Evolutionary conservation across 2,797 vertebrate species (phyloP).

Genomic region (Pangasius djambal): DNA sequence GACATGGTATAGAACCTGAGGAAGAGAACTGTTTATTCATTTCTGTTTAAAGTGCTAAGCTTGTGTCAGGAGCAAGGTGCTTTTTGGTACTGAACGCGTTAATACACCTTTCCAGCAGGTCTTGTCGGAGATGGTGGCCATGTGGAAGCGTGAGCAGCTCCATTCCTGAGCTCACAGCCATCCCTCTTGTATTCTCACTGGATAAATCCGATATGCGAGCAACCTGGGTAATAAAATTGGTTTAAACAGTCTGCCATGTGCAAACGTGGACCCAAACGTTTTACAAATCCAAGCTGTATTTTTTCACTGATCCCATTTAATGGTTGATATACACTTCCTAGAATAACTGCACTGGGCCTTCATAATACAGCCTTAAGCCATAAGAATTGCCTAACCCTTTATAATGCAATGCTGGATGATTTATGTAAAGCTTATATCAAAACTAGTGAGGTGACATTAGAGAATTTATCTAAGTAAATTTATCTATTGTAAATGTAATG

Average conservation of each 20-base stretch:
- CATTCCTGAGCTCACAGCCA: constrained; percentile 92
- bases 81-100: neutral
- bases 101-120: constrained; percentile 90
- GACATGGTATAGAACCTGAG: constrained; percentile 92
- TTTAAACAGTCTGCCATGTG: neutral
- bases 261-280: constrained; percentile 13
- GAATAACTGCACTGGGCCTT: neutral
- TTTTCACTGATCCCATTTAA: neutral
- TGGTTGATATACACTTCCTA: neutral
- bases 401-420: neutral
- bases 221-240: constrained; percentile 73
- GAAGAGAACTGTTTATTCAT: neutral
- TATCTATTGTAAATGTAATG: neutral
- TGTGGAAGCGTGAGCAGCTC: constrained; percentile 95
- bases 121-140: constrained; percentile 88
- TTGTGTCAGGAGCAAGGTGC: neutral
- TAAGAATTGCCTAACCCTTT: neutral
- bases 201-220: constrained; percentile 87
- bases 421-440: neutral
- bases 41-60: neutral
- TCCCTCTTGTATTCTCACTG: constrained; percentile 84
- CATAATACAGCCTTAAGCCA: neutral
- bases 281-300: neutral
- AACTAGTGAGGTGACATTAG: neutral
- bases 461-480: neutral